Evolutionary conservation across 2,888 invertebrate species (phyloP).

Genomic region (Schizotus pectinicornis): DNA sequence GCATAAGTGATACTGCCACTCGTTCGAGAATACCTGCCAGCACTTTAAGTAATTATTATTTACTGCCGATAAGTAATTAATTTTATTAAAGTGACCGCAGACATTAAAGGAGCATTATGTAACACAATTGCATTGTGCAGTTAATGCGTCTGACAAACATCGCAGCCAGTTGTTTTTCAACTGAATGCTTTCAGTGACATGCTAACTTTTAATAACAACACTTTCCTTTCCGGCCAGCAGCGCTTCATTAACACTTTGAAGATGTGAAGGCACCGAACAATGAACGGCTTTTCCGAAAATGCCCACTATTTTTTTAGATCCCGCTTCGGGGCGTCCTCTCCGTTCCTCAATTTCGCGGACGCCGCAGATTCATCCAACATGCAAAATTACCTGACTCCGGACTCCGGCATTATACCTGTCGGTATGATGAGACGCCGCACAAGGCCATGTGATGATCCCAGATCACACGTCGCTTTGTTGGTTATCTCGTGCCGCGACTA

Average conservation of each 20-base stretch:
- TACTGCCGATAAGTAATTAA: constrained; percentile 2
- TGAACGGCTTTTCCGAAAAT: constrained; percentile 35
- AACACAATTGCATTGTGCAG: constrained; percentile 31
- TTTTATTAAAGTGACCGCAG: constrained; percentile 18
- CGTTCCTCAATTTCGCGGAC: too few species aligned
- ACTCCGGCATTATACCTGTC: too few species aligned
- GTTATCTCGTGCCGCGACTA: too few species aligned
- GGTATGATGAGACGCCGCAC: too few species aligned
- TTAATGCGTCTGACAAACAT: constrained; percentile 25
- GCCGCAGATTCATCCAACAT: too few species aligned
- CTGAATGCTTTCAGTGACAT: constrained; percentile 48
- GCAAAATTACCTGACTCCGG: too few species aligned
- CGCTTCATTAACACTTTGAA: constrained; percentile 28
- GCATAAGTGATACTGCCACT: too few species aligned
- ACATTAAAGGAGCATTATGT: constrained; percentile 25
- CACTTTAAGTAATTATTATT: too few species aligned
- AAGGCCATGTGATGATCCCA: too few species aligned
- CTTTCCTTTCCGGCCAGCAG: constrained; percentile 23
- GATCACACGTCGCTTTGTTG: too few species aligned
- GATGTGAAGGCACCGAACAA: constrained; percentile 28
- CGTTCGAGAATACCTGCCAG: too few species aligned
- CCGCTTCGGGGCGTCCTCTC: not conserved
- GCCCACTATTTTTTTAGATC: constrained; percentile 35
- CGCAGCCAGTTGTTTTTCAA: constrained; percentile 42
- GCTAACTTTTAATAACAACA: constrained; percentile 39